These are phyloP conservation scores for Bombus confusus DNA, from an alignment of 1,140 invertebrate species.

Conservation along the genomic window DNA sequence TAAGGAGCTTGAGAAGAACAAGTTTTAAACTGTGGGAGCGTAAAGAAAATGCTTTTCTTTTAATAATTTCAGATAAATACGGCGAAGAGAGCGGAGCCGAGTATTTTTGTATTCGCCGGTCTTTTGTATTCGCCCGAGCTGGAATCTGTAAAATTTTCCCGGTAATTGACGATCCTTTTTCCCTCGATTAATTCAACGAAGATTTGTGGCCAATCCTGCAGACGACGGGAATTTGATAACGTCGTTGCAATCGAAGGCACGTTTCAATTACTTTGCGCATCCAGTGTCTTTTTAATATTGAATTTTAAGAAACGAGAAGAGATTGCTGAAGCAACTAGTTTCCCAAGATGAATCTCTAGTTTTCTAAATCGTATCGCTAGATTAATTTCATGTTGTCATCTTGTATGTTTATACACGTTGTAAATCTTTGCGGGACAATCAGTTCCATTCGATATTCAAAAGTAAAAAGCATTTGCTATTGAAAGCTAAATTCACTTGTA, in stretches of 20 bases:
- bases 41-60: slow-evolving; percentile 72
- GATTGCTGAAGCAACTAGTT: neutral
- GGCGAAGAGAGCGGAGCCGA: slow-evolving; percentile 46
- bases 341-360: too few species aligned
- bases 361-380: too few species aligned
- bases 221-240: slow-evolving; percentile 35
- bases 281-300: neutral
- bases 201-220: slow-evolving; percentile 35
- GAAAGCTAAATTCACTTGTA: neutral
- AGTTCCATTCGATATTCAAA: neutral
- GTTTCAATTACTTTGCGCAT: neutral
- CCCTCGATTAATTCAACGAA: slow-evolving; percentile 60
- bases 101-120: slow-evolving; percentile 56
- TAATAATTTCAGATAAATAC: slow-evolving; percentile 71
- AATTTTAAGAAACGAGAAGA: neutral
- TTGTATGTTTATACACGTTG: too few species aligned
- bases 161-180: slow-evolving; percentile 64
- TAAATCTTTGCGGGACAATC: too few species aligned
- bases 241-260: neutral
- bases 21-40: slow-evolving; percentile 69
- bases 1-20: slow-evolving; percentile 61
- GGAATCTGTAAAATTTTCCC: slow-evolving; percentile 64
- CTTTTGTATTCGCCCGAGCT: slow-evolving; percentile 55
- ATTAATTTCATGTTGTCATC: too few species aligned
- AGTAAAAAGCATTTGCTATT: neutral